Conservation (phyloP, 1,140 invertebrate genomes). For the Sitophilus oryzae region DNA sequence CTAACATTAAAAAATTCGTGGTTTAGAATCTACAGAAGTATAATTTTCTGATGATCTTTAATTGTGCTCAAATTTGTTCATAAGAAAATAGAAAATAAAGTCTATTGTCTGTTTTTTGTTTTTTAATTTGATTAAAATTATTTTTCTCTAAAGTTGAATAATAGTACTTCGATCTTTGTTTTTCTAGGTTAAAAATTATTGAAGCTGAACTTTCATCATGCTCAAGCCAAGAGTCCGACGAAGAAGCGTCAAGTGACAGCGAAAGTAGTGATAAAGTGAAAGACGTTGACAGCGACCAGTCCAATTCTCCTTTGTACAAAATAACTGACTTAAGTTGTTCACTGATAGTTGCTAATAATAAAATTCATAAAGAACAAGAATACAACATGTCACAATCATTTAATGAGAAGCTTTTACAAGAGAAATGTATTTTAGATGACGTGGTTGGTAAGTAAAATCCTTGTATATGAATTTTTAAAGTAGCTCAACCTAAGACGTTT, state of each 20-base stretch:
- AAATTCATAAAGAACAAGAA: conserved; percentile 26
- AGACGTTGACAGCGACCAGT: conserved; percentile 28
- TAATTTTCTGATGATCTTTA: too few relatives aligned
- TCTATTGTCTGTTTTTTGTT: too few relatives aligned
- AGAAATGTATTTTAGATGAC: conserved; percentile 39
- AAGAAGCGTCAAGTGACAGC: conserved; percentile 39
- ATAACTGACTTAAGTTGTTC: conserved; percentile 39
- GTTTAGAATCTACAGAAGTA: too few relatives aligned
- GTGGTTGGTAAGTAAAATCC: conserved; percentile 33
- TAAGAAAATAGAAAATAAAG: too few relatives aligned
- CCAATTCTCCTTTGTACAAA: conserved; percentile 22
- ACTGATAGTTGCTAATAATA: conserved; percentile 34
- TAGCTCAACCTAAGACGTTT: too few relatives aligned
- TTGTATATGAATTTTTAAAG: too few relatives aligned
- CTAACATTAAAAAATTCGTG: too few relatives aligned
- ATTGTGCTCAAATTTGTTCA: too few relatives aligned
- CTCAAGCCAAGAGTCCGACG: conserved; percentile 39
- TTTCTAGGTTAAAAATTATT: conserved; percentile 30
- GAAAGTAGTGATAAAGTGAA: conserved; percentile 40
- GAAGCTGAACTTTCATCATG: conserved; percentile 34
- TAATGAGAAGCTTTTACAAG: conserved; percentile 42
- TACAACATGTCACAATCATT: conserved; percentile 43
- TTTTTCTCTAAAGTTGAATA: too few relatives aligned
- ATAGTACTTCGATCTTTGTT: background rate
- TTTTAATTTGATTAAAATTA: too few relatives aligned